These are phyloP conservation scores for Cosmopolites sordidus DNA, from an alignment of 2,888 invertebrate species.

Conservation along the genomic window DNA sequence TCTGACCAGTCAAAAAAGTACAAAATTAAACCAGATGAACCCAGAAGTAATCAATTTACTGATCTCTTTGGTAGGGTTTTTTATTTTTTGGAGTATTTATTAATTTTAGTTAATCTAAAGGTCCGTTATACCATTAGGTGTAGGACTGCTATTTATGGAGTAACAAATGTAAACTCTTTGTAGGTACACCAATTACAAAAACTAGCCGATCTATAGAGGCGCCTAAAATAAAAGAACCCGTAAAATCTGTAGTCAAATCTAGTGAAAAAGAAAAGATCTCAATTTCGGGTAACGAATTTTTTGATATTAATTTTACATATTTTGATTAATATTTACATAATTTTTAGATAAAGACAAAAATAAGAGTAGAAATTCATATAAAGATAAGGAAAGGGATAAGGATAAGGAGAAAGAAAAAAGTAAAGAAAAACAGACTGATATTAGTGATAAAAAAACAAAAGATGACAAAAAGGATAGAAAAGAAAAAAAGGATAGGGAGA, in stretches of 20 bases:
- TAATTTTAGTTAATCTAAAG: background rate
- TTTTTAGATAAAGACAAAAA: slow-evolving; percentile 43
- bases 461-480: slow-evolving; percentile 47
- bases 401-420: slow-evolving; percentile 44
- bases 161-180: background rate
- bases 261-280: slow-evolving; percentile 51
- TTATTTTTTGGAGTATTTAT: no score
- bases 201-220: slow-evolving; percentile 66
- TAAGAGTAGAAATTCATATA: slow-evolving; percentile 49
- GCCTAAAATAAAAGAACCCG: slow-evolving; percentile 31
- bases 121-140: no score
- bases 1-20: slow-evolving; percentile 42
- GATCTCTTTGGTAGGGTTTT: slow-evolving; percentile 69
- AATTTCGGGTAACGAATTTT: slow-evolving; percentile 18
- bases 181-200: slow-evolving; percentile 67
- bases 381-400: slow-evolving; percentile 45
- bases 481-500: slow-evolving; percentile 49
- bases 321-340: no score
- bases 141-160: no score
- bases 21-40: slow-evolving; percentile 44
- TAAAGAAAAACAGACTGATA: slow-evolving; percentile 23
- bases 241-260: slow-evolving; percentile 52
- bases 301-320: no score
- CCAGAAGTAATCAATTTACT: slow-evolving; percentile 55
- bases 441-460: slow-evolving; percentile 47